Percentiles rank a stretch among this genome's conserved stretches.
These are phyloP conservation scores for Muntiacus muntjak DNA, from an alignment of 2,113 vertebrate genomes.

Conservation along the genomic window DNA sequence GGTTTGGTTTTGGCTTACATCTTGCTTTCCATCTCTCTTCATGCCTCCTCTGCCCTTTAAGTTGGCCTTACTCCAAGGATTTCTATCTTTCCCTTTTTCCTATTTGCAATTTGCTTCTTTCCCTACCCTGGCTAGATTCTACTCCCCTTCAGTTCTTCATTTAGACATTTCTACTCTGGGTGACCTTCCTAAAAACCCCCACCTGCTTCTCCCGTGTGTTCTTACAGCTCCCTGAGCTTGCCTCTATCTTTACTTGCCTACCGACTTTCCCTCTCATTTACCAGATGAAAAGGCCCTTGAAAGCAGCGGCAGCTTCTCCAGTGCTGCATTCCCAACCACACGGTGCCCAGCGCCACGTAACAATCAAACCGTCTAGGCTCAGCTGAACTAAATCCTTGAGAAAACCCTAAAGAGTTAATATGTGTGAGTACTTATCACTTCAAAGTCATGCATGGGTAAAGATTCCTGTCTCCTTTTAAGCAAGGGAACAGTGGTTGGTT, in stretches of 20 bases:
- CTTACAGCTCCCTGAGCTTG: background rate
- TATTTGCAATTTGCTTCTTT: background rate
- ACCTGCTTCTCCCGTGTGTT: fast-evolving
- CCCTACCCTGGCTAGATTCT: background rate
- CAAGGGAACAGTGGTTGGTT: background rate
- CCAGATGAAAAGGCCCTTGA: background rate
- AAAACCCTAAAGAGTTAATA: background rate
- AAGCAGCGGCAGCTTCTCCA: background rate
- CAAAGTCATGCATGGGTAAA: background rate
- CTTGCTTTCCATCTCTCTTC: background rate
- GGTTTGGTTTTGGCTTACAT: fast-evolving
- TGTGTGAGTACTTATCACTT: background rate
- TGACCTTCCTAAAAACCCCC: fast-evolving
- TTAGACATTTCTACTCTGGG: background rate
- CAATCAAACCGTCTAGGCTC: too few species aligned
- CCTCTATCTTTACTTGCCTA: background rate
- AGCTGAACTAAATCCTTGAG: background rate
- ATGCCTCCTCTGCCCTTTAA: background rate
- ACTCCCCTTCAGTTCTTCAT: background rate
- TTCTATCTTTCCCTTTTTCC: background rate
- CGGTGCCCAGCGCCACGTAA: background rate
- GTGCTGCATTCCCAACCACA: fast-evolving
- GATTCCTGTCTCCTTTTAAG: background rate
- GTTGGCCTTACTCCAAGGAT: background rate
- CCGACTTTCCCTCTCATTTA: background rate